phyloP scores from a whole-genome alignment of 2,797 vertebrate species.

The Pristis pectinata region DNA sequence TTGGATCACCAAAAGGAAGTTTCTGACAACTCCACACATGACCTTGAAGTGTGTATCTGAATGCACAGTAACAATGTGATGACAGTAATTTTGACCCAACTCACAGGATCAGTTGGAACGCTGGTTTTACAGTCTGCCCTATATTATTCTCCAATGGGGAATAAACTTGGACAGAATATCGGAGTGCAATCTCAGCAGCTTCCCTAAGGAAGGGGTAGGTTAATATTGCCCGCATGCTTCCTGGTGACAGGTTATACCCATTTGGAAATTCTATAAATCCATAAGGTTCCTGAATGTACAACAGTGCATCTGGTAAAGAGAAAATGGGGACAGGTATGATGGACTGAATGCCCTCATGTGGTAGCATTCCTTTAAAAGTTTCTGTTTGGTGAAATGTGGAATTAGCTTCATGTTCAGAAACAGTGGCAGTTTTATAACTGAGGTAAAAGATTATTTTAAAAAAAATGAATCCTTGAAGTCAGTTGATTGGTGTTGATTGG shows the following conservation, averaged over 20 bases:
- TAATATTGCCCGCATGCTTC: neutral
- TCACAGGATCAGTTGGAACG: neutral
- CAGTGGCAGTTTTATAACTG: neutral
- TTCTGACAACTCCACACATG: neutral
- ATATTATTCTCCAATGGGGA: neutral
- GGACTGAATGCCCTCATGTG: neutral
- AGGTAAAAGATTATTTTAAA: neutral
- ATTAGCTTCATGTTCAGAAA: neutral
- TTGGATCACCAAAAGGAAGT: neutral
- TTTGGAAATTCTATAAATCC: neutral
- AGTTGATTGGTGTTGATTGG: neutral
- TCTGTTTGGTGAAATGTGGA: neutral
- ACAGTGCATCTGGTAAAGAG: neutral
- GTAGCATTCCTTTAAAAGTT: neutral
- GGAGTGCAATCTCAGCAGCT: neutral
- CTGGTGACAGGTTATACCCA: neutral
- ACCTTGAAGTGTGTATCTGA: neutral
- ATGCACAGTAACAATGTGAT: neutral
- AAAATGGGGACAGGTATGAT: neutral
- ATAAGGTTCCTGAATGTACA: neutral
- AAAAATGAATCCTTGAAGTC: neutral
- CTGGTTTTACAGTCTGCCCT: neutral
- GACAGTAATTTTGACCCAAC: neutral
- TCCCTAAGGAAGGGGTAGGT: neutral
- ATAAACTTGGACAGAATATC: neutral